These are phyloP conservation scores for Aporophyla lueneburgensis DNA, from an alignment of 2,888 invertebrate species.

Conservation along the genomic window DNA sequence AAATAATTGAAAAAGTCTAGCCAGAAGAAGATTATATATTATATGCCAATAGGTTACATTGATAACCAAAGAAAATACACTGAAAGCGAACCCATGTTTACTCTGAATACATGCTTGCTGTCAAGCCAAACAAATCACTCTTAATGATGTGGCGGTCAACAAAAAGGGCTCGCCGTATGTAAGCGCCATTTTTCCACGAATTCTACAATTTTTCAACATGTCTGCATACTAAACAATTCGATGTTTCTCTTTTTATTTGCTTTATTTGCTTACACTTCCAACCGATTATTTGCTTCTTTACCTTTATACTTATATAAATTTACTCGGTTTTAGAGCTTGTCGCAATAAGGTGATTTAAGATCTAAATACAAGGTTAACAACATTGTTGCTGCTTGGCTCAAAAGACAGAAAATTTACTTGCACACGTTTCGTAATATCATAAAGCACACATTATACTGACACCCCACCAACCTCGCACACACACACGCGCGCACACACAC, in stretches of 20 bases:
- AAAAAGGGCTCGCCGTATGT: slow-evolving; percentile 24
- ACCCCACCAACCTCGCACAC: too few relatives aligned
- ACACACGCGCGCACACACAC: too few relatives aligned
- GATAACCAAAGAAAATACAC: slow-evolving; percentile 20
- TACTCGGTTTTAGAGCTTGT: not conserved
- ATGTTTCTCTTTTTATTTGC: not conserved
- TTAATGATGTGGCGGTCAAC: slow-evolving; percentile 48
- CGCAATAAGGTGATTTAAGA: not conserved
- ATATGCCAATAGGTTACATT: not conserved
- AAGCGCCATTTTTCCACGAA: slow-evolving; percentile 24
- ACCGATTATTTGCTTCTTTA: not conserved
- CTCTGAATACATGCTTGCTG: slow-evolving; percentile 32
- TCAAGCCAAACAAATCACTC: slow-evolving; percentile 38
- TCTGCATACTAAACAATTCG: slow-evolving; percentile 11
- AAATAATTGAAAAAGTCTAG: too few relatives aligned
- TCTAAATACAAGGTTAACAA: not conserved
- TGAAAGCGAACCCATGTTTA: slow-evolving; percentile 12
- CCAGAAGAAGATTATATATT: too few relatives aligned
- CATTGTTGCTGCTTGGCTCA: too few relatives aligned
- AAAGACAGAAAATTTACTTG: too few relatives aligned
- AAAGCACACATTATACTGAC: too few relatives aligned
- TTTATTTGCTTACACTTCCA: not conserved
- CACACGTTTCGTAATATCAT: too few relatives aligned
- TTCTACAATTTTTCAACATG: slow-evolving; percentile 31
- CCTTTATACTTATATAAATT: not conserved